Base-by-base conservation (phyloP, 1,140 invertebrate genomes). In the Teleopsis dalmanni region DNA sequence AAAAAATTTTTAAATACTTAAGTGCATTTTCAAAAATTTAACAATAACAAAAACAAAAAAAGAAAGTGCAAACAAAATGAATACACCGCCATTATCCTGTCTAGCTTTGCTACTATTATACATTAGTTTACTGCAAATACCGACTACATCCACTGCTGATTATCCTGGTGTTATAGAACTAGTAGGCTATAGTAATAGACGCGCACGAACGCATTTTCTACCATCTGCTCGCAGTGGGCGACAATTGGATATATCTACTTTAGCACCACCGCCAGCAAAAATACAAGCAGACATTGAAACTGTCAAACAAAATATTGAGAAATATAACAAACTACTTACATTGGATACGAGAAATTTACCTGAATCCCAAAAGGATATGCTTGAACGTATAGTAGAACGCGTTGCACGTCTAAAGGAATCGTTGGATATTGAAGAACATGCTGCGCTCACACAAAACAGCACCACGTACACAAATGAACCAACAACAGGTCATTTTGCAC, bases 121-220 rank as follows among this genome's bases (percentile, higher is more conserved):
- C 23, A 50, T 16, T 22, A 46, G 23, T 42, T 38, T 40, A 31
- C 34, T 13, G 47, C 51, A 19, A 47, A 13, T 40, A 8, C 27
- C 19, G 11, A 29, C n/a, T 11, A 38, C 21, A 37, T 10, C 22
- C 47, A 26, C 43, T 50, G 23, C 31, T 16, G 59, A 68, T 8
- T 67, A 67, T 60, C 65, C 65, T 21, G 65, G 65, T 19, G 65
- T 68, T 4, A 69, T 69, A 38, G 65, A 69, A 45, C 56, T 69
- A 36, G 65, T 69, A 8, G 65, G 65, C 23, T 69, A 64, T 23
- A 69, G 60, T 45, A 69, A 69, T 56, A 57, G 65, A 7, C 52
- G 60, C n/a, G 65, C 65, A 33, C 57, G 65, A 22, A 67, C 65
- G 14, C 61, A 68, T 10, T 68, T 65, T 31, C 53, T 61, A 36